Conservation (phyloP, 2,113 vertebrate genomes). For the Megaceryle torquata region DNA sequence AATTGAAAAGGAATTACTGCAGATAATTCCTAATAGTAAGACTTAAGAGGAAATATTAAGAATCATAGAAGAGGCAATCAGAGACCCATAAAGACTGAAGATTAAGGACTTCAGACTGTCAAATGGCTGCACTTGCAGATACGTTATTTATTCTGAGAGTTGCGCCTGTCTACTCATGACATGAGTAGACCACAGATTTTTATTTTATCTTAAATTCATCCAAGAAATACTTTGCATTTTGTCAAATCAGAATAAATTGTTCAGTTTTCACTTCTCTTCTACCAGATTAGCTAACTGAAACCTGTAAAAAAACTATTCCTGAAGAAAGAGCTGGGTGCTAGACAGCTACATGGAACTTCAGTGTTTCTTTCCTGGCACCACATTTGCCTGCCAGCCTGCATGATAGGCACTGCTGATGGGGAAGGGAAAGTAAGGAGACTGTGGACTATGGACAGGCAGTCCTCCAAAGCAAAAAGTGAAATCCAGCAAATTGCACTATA, state of each 20-base stretch:
- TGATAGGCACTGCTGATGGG: neutral
- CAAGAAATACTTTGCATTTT: neutral
- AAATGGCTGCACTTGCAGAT: neutral
- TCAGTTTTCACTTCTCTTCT: neutral
- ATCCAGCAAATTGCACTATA: neutral
- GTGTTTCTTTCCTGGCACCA: neutral
- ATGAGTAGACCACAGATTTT: neutral
- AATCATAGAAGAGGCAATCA: neutral
- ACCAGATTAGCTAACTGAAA: neutral
- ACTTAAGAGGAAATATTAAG: constrained; percentile 7
- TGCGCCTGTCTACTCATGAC: neutral
- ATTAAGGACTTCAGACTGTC: neutral
- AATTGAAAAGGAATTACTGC: constrained; percentile 24
- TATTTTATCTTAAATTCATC: neutral
- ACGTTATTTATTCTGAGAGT: neutral
- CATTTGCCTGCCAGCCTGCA: neutral
- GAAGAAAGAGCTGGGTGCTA: neutral
- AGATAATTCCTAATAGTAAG: neutral
- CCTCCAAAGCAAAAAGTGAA: neutral
- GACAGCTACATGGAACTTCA: neutral
- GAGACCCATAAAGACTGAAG: neutral
- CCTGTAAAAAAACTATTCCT: neutral
- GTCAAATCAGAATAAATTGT: neutral
- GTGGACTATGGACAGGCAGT: neutral
- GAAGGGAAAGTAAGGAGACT: neutral